Conservation (phyloP, 2,113 vertebrate species). For the Cyanoliseus patagonus region DNA sequence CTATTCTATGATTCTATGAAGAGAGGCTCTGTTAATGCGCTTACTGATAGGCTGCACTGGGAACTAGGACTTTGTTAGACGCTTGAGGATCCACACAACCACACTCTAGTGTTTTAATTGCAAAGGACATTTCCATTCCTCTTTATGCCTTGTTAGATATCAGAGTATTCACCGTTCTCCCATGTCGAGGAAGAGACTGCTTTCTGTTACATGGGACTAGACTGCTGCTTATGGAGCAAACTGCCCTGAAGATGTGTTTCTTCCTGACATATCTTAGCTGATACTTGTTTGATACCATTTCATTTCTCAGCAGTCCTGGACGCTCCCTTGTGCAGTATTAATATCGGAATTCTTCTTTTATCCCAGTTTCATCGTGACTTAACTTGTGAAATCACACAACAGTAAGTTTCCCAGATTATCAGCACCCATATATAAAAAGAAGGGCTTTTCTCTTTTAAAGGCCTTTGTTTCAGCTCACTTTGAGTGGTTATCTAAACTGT, state of each 20-base stretch:
- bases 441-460: not conserved
- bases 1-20: not conserved
- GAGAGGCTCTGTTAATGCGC: not conserved
- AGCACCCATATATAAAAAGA: not conserved
- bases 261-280: not conserved
- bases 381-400: not conserved
- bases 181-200: not conserved
- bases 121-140: not conserved
- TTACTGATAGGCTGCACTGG: not conserved
- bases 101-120: not conserved
- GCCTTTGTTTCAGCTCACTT: not conserved
- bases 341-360: rapidly evolving
- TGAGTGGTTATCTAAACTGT: not conserved
- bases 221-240: not conserved
- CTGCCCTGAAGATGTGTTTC: not conserved
- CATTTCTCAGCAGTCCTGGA: not conserved
- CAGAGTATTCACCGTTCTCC: not conserved
- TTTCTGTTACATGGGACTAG: not conserved
- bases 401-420: not conserved
- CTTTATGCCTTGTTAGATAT: not conserved
- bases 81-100: not conserved
- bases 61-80: not conserved
- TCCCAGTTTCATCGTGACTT: not conserved
- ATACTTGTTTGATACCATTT: not conserved
- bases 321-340: not conserved